These are phyloP conservation scores for Drosophila maculinotata DNA, from an alignment of 2,888 invertebrate genomes.

Conservation along the genomic window DNA sequence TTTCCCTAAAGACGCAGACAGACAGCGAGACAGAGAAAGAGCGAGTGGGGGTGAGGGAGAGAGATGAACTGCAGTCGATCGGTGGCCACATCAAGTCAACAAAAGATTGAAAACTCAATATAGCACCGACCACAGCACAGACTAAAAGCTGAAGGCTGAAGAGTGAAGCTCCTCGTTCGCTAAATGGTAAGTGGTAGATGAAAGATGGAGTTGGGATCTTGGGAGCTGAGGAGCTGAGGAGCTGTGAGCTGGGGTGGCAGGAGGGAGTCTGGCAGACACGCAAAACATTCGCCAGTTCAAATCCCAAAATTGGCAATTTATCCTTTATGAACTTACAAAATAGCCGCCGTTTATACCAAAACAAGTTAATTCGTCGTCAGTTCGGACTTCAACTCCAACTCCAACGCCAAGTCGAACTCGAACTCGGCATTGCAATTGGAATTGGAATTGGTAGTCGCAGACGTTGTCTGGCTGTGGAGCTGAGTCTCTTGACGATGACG, in stretches of 20 bases:
- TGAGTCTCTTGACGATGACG: slow-evolving; percentile 71
- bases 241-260: slow-evolving; percentile 1
- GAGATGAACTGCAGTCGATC: slow-evolving; percentile 60
- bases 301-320: slow-evolving; percentile 83
- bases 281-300: slow-evolving; percentile 81
- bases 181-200: slow-evolving; percentile 56
- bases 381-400: slow-evolving; percentile 36
- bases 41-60: background rate
- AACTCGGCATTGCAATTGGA: slow-evolving; percentile 22
- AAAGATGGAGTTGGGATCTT: slow-evolving; percentile 52
- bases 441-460: slow-evolving; percentile 42
- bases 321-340: slow-evolving; percentile 83
- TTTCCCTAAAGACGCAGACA: slow-evolving; percentile 76
- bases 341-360: slow-evolving; percentile 83
- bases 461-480: slow-evolving; percentile 27
- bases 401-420: slow-evolving; percentile 10
- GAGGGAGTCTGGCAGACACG: slow-evolving; percentile 61
- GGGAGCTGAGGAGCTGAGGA: slow-evolving; percentile 3
- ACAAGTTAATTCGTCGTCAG: slow-evolving; percentile 81
- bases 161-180: slow-evolving; percentile 22
- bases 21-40: slow-evolving; percentile 1
- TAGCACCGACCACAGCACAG: slow-evolving; percentile 70
- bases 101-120: slow-evolving; percentile 83
- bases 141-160: slow-evolving; percentile 11
- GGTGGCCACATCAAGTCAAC: slow-evolving; percentile 81